Conservation (phyloP, 2,797 vertebrate species). For the Lates japonicus region DNA sequence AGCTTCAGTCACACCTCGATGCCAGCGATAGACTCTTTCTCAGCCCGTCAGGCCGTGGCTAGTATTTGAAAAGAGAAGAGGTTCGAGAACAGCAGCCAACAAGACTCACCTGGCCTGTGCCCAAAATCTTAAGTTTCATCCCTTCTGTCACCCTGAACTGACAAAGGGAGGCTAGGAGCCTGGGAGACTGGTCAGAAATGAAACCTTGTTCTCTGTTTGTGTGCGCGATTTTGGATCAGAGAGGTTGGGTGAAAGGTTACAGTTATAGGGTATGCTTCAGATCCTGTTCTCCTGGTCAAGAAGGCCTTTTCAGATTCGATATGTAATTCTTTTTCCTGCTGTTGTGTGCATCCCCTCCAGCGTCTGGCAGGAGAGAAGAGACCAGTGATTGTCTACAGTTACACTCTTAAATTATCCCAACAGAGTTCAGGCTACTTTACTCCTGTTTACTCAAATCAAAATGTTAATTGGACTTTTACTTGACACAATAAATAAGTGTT, state of each 20-base stretch:
- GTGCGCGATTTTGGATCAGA: conserved; percentile 38
- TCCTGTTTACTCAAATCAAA: conserved; percentile 50
- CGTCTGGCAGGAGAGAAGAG: conserved; percentile 73
- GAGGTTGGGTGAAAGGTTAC: conserved; percentile 39
- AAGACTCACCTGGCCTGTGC: conserved; percentile 46
- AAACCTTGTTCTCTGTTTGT: conserved; percentile 62
- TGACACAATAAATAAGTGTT: conserved; percentile 28
- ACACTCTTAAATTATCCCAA: conserved; percentile 42
- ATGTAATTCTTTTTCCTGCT: conserved; percentile 38
- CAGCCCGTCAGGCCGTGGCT: conserved; percentile 36
- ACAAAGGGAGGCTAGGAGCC: conserved; percentile 42
- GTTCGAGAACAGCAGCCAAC: conserved; percentile 53
- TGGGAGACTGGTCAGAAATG: conserved; percentile 52
- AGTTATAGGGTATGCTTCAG: conserved; percentile 38
- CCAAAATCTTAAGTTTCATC: conserved; percentile 50
- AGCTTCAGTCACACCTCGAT: conserved; percentile 61
- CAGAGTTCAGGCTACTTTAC: conserved; percentile 37
- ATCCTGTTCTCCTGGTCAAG: conserved; percentile 46
- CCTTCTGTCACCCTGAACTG: conserved; percentile 56
- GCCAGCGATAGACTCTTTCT: conserved; percentile 65
- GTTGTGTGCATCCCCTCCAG: conserved; percentile 61
- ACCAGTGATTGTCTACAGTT: conserved; percentile 54
- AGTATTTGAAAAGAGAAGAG: conserved; percentile 43
- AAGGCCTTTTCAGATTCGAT: conserved; percentile 58
- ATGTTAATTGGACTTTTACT: conserved; percentile 59